Evolutionary conservation across 2,113 vertebrate genomes (phyloP).

Genomic region (Odobenus rosmarus): DNA sequence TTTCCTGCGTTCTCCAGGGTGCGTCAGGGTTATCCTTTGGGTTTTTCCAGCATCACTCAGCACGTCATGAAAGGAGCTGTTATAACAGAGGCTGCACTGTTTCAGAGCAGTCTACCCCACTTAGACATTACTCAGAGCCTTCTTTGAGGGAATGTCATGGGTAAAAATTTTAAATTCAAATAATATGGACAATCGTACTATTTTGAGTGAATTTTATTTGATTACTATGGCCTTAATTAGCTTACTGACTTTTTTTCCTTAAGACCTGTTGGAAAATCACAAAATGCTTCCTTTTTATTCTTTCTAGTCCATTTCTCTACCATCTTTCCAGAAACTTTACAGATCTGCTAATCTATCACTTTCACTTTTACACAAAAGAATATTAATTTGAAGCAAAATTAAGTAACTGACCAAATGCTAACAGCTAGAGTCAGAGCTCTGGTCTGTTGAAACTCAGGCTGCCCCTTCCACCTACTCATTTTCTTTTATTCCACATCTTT

Average conservation of each 20-base stretch:
- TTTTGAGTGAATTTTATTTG: slow-evolving; percentile 82
- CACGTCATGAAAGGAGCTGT: background rate
- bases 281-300: background rate
- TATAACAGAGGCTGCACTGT: slow-evolving; percentile 69
- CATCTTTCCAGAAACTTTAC: slow-evolving; percentile 42
- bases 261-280: slow-evolving; percentile 35
- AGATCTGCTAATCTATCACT: slow-evolving; percentile 23
- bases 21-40: background rate
- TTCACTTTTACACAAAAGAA: slow-evolving; percentile 12
- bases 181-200: slow-evolving; percentile 75
- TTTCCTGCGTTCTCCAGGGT: background rate
- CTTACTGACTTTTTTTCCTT: slow-evolving; percentile 52
- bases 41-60: background rate
- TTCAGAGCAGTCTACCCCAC: background rate
- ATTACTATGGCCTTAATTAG: slow-evolving; percentile 75
- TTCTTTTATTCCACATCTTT: slow-evolving; percentile 6
- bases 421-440: background rate
- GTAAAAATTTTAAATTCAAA: slow-evolving; percentile 73
- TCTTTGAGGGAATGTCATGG: slow-evolving; percentile 64
- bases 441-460: background rate
- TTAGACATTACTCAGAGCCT: slow-evolving; percentile 61
- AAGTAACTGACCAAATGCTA: background rate
- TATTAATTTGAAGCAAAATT: slow-evolving; percentile 45
- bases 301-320: background rate
- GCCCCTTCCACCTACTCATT: background rate